Evolutionary conservation across 2,113 vertebrate species (phyloP).

Genomic region (Gobius niger): DNA sequence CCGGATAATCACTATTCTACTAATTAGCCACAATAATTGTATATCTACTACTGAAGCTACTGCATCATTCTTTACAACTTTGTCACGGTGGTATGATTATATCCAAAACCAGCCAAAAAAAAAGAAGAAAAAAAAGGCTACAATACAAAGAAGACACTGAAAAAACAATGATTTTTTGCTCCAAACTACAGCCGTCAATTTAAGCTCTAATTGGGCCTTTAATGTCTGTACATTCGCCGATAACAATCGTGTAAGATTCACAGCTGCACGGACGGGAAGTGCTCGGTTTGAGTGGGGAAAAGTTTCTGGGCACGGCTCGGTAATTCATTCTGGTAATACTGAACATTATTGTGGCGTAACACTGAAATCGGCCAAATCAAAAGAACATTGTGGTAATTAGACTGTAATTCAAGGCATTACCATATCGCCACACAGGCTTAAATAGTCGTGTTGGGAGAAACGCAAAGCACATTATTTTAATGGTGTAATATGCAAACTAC

Average conservation of each 20-base stretch:
- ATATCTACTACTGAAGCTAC: neutral
- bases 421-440: slow-evolving; percentile 93
- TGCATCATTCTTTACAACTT: slow-evolving; percentile 5
- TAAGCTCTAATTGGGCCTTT: slow-evolving; percentile 63
- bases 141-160: slow-evolving; percentile 26
- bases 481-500: slow-evolving; percentile 99
- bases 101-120: slow-evolving; percentile 25
- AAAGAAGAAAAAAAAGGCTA: no score
- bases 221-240: slow-evolving; percentile 63
- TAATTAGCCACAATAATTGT: neutral
- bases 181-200: slow-evolving; percentile 51
- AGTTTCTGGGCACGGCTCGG: slow-evolving; percentile 74
- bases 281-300: slow-evolving; percentile 61
- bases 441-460: slow-evolving; percentile 98
- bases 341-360: slow-evolving; percentile 79
- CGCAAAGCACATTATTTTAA: slow-evolving; percentile 99
- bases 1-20: no score
- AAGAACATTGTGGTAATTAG: slow-evolving; percentile 99
- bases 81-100: slow-evolving; percentile 33
- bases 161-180: slow-evolving; percentile 42
- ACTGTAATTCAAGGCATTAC: slow-evolving; percentile 97
- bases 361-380: slow-evolving; percentile 98
- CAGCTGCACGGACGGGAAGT: slow-evolving; percentile 53
- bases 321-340: slow-evolving; percentile 77
- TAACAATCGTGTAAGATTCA: slow-evolving; percentile 68